Conservation (phyloP, 1,140 invertebrate genomes). For the Drosophila kepulauana region DNA sequence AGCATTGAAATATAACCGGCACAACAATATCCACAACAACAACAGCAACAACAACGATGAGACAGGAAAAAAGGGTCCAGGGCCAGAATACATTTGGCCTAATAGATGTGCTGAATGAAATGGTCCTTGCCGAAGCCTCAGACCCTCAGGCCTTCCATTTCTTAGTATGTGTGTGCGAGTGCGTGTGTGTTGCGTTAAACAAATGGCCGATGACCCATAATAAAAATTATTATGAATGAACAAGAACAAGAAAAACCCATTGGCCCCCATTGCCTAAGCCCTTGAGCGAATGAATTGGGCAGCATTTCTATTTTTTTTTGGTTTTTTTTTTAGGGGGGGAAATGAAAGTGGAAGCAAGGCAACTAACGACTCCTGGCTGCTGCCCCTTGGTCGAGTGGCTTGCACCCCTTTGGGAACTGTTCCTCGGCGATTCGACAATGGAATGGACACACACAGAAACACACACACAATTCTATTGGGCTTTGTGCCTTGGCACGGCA, state of each 20-base stretch:
- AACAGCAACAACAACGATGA: constrained; percentile 4
- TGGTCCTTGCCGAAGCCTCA: constrained; percentile 39
- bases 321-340: background rate
- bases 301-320: background rate
- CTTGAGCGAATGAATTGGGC: constrained; percentile 38
- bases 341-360: background rate
- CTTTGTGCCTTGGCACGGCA: constrained; percentile 56
- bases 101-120: constrained; percentile 79
- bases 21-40: background rate
- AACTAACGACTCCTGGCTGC: constrained; percentile 18
- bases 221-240: constrained; percentile 83
- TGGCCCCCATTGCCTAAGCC: constrained; percentile 40
- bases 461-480: constrained; percentile 58
- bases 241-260: constrained; percentile 78
- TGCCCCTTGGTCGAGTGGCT: background rate
- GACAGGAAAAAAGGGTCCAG: constrained; percentile 37
- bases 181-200: constrained; percentile 69
- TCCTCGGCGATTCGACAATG: constrained; percentile 22
- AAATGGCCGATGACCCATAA: constrained; percentile 83
- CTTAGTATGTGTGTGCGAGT: constrained; percentile 20
- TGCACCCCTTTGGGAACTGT: constrained; percentile 68
- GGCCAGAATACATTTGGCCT: constrained; percentile 70
- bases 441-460: constrained; percentile 36
- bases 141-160: constrained; percentile 32
- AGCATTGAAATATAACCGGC: constrained; percentile 44